Percentiles rank a stretch among this genome's conserved stretches.
phyloP scores from a whole-genome alignment of 1,140 invertebrate species.

The Cyclargus thomasi region DNA sequence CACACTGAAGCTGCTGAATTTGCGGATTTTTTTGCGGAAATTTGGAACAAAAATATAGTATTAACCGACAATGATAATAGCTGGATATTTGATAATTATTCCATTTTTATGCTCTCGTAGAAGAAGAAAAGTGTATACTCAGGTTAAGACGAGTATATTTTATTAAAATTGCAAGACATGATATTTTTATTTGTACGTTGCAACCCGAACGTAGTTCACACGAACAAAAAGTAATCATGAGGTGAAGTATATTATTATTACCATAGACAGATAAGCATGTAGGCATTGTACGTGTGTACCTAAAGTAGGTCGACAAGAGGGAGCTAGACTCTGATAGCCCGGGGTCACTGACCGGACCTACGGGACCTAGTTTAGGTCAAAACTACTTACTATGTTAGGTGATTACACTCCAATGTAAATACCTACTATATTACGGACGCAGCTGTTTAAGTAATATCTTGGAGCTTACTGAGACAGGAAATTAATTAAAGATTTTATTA shows the following conservation, averaged over 20 bases:
- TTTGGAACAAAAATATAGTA: too few species aligned
- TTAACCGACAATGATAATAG: too few species aligned
- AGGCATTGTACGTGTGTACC: constrained; percentile 23
- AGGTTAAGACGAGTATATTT: too few species aligned
- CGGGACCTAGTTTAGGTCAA: constrained; percentile 34
- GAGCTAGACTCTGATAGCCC: constrained; percentile 27
- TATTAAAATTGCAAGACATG: too few species aligned
- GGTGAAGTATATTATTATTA: constrained; percentile 17
- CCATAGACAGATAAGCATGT: constrained; percentile 25
- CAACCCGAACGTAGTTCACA: background rate
- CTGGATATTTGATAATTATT: too few species aligned
- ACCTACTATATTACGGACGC: background rate
- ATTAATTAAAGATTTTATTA: background rate
- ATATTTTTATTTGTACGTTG: background rate
- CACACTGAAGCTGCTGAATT: too few species aligned
- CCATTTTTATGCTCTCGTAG: too few species aligned
- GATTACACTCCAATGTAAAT: background rate
- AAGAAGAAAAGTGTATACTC: too few species aligned
- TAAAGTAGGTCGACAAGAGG: constrained; percentile 32
- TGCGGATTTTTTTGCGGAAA: too few species aligned
- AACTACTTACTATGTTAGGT: constrained; percentile 24
- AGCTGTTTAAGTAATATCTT: background rate
- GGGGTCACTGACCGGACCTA: constrained; percentile 36
- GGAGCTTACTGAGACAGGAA: background rate
- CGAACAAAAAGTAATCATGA: constrained; percentile 4